Conservation (phyloP, 2,113 vertebrate genomes). For the Crotalus viridis region DNA sequence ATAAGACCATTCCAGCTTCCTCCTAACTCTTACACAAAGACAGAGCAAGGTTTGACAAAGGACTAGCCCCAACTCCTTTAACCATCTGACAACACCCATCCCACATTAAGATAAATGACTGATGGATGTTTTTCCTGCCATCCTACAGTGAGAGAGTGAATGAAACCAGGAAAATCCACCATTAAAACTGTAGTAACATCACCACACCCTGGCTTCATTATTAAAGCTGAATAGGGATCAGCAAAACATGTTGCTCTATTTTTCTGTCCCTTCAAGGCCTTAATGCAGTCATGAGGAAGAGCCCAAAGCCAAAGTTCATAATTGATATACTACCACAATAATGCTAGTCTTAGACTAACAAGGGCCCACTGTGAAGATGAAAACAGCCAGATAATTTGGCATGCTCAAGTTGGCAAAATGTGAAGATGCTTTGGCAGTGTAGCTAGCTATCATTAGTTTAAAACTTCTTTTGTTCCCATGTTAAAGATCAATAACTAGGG, state of each 20-base stretch:
- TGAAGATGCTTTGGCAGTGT: slow-evolving; percentile 33
- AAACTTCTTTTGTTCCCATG: slow-evolving; percentile 47
- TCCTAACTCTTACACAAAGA: neutral
- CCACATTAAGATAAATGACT: neutral
- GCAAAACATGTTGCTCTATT: neutral
- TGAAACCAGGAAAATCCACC: neutral
- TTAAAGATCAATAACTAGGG: slow-evolving; percentile 38
- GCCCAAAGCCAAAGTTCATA: neutral
- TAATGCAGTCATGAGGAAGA: neutral
- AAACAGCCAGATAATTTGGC: neutral
- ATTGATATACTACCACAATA: neutral
- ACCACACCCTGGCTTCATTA: neutral
- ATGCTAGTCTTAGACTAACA: neutral
- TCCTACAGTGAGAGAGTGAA: neutral
- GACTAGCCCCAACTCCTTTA: neutral
- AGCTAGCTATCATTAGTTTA: slow-evolving; percentile 36
- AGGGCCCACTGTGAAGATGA: slow-evolving; percentile 1
- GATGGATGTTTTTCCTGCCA: neutral
- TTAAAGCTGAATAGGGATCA: neutral
- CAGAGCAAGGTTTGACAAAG: neutral
- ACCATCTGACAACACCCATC: neutral
- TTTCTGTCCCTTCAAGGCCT: neutral
- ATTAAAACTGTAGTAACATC: neutral
- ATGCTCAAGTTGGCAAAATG: neutral
- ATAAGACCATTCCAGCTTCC: neutral